Conservation (phyloP, 2,113 vertebrate genomes). For the Mustela lutreola region DNA sequence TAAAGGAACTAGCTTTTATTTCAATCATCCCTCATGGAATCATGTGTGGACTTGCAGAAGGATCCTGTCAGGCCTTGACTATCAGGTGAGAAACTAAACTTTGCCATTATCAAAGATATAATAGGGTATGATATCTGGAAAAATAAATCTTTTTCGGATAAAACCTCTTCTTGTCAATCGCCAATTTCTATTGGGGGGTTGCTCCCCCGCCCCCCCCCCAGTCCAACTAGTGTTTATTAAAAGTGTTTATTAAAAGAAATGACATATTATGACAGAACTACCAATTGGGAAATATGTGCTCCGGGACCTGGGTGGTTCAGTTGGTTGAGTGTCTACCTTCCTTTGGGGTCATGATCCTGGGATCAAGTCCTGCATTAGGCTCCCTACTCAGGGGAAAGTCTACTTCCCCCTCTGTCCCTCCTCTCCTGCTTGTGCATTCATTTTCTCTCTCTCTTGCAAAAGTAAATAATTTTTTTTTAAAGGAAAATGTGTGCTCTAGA, state of each 20-base stretch:
- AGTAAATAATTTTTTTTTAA: neutral
- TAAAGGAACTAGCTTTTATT: neutral
- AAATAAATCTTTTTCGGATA: slow-evolving; percentile 2
- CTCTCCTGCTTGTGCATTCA: neutral
- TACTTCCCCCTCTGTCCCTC: neutral
- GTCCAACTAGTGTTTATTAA: neutral
- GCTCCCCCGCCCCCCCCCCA: neutral
- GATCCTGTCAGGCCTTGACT: neutral
- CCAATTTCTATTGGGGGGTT: neutral
- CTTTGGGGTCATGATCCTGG: neutral
- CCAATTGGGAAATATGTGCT: neutral
- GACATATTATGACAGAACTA: neutral
- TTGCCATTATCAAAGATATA: neutral
- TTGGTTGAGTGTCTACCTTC: neutral
- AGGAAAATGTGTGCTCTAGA: neutral
- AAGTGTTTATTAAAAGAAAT: neutral
- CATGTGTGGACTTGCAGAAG: neutral
- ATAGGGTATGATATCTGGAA: neutral
- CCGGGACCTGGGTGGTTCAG: neutral
- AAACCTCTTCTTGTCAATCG: neutral
- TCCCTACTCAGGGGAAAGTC: neutral
- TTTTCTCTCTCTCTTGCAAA: neutral
- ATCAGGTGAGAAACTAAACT: neutral
- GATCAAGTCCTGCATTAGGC: neutral
- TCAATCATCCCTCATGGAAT: neutral